Evolutionary conservation across 2,113 vertebrate species (phyloP), one percentile per base, ranked within the genome.

Genomic region (Prionailurus viverrinus): DNA sequence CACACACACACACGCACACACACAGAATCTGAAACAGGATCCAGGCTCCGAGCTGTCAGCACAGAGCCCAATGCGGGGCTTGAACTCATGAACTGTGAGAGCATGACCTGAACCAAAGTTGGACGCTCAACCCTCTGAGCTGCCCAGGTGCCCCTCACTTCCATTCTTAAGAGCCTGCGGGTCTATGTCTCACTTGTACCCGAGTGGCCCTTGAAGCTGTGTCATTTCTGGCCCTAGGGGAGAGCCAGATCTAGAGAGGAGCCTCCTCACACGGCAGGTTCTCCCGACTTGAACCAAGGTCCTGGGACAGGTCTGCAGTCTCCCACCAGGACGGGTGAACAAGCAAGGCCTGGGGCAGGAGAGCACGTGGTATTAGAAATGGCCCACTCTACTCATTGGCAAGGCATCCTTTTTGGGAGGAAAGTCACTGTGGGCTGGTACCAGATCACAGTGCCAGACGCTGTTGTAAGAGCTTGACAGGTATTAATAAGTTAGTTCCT

Each of bases 351-450:
- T 1, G 58, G 7, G 19, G 53, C 63, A 29, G 78, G 39, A 73
- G 31, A 48, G 8, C 11, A 31, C 0, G 0, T 1, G n/a, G 18
- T 18, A 51, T 61, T 15, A 61, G 87, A 61, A 39, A 29, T 9
- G 12, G 25, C 16, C 8, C 19, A 13, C 33, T 61, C 6, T 39
- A 18, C 11, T 51, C 0, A 0, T 53, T 2, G 14, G 48, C 12
- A 12, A 73, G 21, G 33, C 74, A 13, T 31, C 36, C 33, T 68
- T 39, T 33, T 63, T n/a, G 53, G 58, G 76, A 51, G 39, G 31
- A 51, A 33, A 48, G 27, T 41, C 51, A n/a, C 3, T 15, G 15
- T 33, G 29, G 29, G n/a, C 13, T 16, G 76, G 39, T 12, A 3
- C 33, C 45, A 68, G 39, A 18, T 51, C 74, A 73, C 13, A 74